These are phyloP conservation scores for Pipistrellus pipistrellus DNA, from an alignment of 2,797 vertebrate species.

Conservation along the genomic window DNA sequence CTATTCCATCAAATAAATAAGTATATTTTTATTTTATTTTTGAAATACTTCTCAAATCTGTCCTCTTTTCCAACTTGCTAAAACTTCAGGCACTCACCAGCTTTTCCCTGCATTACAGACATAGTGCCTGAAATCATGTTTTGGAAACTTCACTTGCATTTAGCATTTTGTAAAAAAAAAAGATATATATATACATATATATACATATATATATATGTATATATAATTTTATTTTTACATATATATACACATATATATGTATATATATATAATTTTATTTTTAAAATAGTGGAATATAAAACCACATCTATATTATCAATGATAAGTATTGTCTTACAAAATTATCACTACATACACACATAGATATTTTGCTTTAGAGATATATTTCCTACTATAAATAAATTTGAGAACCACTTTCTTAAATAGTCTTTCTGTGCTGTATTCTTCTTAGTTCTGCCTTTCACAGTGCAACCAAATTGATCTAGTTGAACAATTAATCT, in stretches of 20 bases:
- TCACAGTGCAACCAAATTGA: neutral
- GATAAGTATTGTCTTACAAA: conserved; percentile 19
- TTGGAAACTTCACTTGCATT: neutral
- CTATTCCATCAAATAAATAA: neutral
- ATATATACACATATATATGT: neutral
- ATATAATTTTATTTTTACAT: neutral
- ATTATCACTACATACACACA: neutral
- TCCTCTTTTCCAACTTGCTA: neutral
- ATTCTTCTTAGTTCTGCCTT: neutral
- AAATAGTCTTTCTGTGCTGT: neutral
- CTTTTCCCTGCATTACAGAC: neutral
- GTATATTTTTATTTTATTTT: neutral
- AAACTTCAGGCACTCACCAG: neutral
- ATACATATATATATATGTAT: neutral
- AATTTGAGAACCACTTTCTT: conserved; percentile 1
- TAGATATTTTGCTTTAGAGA: neutral
- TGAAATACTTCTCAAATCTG: conserved; percentile 21
- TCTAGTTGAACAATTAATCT: conserved; percentile 48
- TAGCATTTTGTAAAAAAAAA: neutral
- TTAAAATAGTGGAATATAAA: neutral
- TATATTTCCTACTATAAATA: neutral
- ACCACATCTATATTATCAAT: neutral
- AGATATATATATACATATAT: too few relatives aligned
- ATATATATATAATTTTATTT: neutral
- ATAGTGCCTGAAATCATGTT: neutral